Evolutionary conservation across 2,113 vertebrate genomes (phyloP), one percentile per base, ranked within the genome.

Genomic region (Caracal caracal): DNA sequence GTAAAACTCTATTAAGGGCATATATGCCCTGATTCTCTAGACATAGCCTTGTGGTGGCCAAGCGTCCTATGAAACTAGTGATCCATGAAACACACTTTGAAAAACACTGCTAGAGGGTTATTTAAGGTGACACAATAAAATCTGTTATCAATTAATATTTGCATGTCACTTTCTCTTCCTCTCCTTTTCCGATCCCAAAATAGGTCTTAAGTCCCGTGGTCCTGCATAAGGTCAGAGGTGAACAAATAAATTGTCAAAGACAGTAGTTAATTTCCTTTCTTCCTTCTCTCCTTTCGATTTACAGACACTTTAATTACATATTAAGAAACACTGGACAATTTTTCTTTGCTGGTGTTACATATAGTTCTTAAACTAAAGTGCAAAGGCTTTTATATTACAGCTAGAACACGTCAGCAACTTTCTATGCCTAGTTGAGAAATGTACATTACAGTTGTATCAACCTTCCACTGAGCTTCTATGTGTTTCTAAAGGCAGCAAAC

Each of bases 61-160:
- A 93, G 63, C 40, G 65, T 65, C 71, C 68, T 89, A 63, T 35
- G 56, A 10, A 83, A 87, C 24, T 82, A 68, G 47, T 28, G 22
- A 91, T 68, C 65, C 82, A 63, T 65, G 73, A 93, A 78, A 85
- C 53, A 88, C 12, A 88, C 51, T 90, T 68, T 75, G 40, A 92
- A 92, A 90, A 94, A 68, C 53, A 86, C 22, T 68, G 47, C 40
- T 86, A 43, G 68, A 88, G 51, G 43, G 63, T 76, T 68, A 82
- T 35, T 78, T 83, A 88, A 90, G 71, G 63, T 70, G 83, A 92
- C 56, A 80, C 24, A 86, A 79, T 56, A 78, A 96, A 93, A 80
- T 24, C 71, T 96, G 83, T 70, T 93, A 43, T 53, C 68, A 96
- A 37, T 83, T 90, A 93, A 76, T 40, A 28, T 37, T 78, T 75